Evolutionary conservation across 2,113 vertebrate species (phyloP).

Genomic region (Tylochromis polylepis): DNA sequence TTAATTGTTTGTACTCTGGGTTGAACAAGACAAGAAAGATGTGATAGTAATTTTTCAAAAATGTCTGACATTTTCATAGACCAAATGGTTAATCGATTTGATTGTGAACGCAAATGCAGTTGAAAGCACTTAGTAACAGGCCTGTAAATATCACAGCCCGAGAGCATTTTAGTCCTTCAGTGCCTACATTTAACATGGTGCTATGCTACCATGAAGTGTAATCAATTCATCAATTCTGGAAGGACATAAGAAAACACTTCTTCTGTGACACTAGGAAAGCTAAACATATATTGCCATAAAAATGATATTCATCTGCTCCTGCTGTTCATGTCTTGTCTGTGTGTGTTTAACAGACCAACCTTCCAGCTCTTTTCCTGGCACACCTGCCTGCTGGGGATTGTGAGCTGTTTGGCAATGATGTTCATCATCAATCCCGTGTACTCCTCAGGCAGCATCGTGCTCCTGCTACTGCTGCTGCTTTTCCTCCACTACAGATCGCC

Average conservation of each 20-base stretch:
- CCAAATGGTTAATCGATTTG: background rate
- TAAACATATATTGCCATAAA: background rate
- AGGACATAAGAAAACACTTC: background rate
- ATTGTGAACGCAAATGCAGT: background rate
- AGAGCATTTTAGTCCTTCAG: background rate
- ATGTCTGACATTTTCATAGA: background rate
- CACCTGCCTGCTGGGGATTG: conserved; percentile 82
- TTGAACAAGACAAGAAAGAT: background rate
- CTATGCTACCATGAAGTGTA: background rate
- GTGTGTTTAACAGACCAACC: conserved; percentile 75
- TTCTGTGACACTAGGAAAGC: background rate
- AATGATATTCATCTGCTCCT: background rate
- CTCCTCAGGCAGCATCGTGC: conserved; percentile 80
- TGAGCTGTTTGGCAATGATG: conserved; percentile 90
- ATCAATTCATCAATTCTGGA: background rate
- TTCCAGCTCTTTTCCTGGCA: conserved; percentile 90
- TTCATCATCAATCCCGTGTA: conserved; percentile 85
- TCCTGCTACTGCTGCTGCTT: conserved; percentile 80
- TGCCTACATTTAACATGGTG: background rate
- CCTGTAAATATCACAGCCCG: background rate
- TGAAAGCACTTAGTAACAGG: background rate
- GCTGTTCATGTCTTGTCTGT: background rate
- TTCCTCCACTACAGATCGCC: conserved; percentile 82
- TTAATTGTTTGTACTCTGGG: background rate
- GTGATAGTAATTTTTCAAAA: background rate